Evolutionary conservation across 2,113 vertebrate genomes (phyloP).

Genomic region (Phocoena sinus): DNA sequence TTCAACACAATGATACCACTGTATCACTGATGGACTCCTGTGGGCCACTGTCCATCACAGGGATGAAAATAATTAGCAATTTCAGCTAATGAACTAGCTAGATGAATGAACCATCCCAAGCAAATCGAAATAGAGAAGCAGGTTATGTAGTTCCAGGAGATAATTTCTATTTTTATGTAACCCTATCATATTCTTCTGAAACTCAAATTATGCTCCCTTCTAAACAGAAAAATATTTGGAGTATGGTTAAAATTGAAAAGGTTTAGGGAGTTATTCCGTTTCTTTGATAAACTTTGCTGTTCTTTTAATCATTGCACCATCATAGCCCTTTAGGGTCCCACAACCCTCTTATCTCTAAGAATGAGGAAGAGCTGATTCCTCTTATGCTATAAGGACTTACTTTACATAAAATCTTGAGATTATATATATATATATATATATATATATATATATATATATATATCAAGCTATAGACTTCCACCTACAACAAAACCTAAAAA

Average conservation of each 20-base stretch:
- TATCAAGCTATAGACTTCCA: background rate
- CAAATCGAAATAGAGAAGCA: background rate
- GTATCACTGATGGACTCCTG: background rate
- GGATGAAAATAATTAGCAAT: background rate
- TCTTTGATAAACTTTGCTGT: background rate
- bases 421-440: no score
- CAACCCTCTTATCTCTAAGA: background rate
- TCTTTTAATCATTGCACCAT: background rate
- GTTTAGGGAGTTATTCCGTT: background rate
- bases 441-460: no score
- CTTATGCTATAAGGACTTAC: background rate
- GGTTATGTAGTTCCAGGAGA: background rate
- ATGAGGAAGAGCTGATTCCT: background rate
- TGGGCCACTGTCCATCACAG: background rate
- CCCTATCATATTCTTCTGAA: background rate
- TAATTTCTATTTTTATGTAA: background rate
- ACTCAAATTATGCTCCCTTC: background rate
- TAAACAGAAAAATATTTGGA: background rate
- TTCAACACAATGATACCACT: background rate
- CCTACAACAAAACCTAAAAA: background rate
- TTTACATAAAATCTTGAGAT: background rate
- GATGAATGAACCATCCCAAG: background rate
- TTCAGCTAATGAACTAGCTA: background rate
- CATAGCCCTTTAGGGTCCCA: fast-evolving
- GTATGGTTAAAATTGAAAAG: background rate